Percentiles rank a stretch among this genome's conserved stretches.
phyloP scores from a whole-genome alignment of 1,140 invertebrate genomes.

The Leptestheria dahalacensis region DNA sequence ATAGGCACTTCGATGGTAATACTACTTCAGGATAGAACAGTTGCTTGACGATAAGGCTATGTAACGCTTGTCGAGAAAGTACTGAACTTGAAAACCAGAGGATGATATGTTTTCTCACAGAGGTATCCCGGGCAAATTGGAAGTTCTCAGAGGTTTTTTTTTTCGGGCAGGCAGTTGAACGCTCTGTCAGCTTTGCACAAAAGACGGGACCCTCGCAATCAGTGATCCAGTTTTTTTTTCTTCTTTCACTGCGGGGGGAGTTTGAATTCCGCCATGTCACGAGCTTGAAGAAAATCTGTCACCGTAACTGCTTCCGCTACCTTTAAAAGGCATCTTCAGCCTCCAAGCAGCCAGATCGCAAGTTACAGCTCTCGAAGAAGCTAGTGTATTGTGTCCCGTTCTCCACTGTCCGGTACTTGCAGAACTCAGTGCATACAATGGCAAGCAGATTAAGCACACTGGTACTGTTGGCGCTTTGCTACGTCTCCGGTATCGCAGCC shows the following conservation, averaged over 20 bases:
- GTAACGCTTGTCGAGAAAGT: too few relatives aligned
- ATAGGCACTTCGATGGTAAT: too few relatives aligned
- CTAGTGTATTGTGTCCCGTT: too few relatives aligned
- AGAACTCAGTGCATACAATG: background rate
- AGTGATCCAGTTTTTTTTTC: conserved; percentile 7
- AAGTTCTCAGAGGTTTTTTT: too few relatives aligned
- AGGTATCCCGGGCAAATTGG: too few relatives aligned
- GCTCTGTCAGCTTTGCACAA: background rate
- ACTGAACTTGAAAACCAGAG: too few relatives aligned
- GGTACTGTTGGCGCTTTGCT: background rate
- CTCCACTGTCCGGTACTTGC: background rate
- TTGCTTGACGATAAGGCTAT: too few relatives aligned
- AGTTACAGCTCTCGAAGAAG: background rate
- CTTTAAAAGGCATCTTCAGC: background rate
- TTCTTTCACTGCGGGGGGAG: conserved; percentile 6
- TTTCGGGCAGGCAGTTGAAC: background rate
- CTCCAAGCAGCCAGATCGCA: background rate
- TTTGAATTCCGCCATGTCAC: background rate
- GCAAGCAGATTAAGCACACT: background rate
- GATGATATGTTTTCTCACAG: too few relatives aligned
- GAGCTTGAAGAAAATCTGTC: background rate
- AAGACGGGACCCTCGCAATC: background rate
- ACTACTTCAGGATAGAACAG: too few relatives aligned
- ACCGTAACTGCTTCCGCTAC: background rate
- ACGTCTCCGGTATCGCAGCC: background rate